Evolutionary conservation across 2,113 vertebrate species (phyloP).

Genomic region (Meles meles): DNA sequence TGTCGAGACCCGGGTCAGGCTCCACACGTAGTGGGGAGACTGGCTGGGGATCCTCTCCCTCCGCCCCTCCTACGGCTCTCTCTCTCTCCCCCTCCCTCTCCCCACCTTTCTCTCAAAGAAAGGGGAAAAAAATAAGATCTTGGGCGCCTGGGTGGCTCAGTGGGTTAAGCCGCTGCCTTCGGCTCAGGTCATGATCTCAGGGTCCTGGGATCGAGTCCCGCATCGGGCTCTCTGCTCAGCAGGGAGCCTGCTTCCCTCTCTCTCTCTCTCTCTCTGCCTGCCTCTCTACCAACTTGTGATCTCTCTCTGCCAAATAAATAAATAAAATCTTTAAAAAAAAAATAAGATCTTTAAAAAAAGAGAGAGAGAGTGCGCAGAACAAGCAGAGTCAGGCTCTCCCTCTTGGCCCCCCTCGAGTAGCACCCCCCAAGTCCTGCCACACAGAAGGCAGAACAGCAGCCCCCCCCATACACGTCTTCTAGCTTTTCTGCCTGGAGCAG

Average conservation of each 20-base stretch:
- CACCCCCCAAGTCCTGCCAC: not conserved
- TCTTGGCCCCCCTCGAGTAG: not conserved
- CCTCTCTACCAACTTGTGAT: too few relatives aligned
- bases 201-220: too few relatives aligned
- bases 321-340: too few relatives aligned
- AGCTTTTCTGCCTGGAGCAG: not conserved
- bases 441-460: not conserved
- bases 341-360: not conserved
- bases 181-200: too few relatives aligned
- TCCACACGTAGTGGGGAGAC: not conserved
- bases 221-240: too few relatives aligned
- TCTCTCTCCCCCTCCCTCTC: not conserved
- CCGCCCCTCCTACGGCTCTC: not conserved
- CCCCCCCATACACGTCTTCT: not conserved
- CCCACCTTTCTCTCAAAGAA: not conserved
- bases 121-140: not conserved
- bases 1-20: not conserved
- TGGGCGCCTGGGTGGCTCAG: too few relatives aligned
- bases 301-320: too few relatives aligned
- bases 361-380: not conserved
- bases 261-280: too few relatives aligned
- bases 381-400: not conserved
- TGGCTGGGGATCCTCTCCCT: not conserved
- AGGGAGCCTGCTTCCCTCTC: too few relatives aligned
- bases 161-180: too few relatives aligned